Evolutionary conservation across 2,888 invertebrate genomes (phyloP).

Genomic region (Ornithoptera priamus): DNA sequence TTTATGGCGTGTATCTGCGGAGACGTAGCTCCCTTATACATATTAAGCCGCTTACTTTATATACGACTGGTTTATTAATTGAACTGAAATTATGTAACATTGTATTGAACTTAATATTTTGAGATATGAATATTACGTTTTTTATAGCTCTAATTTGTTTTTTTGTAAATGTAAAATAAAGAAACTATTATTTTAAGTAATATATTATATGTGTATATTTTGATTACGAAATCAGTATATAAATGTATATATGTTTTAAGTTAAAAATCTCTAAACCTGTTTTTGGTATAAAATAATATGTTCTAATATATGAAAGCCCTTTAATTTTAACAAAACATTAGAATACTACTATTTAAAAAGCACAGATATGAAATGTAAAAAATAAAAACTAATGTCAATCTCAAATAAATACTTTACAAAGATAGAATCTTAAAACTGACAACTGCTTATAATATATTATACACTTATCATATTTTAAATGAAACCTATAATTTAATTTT

Average conservation of each 20-base stretch:
- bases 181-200: not conserved
- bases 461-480: slow-evolving; percentile 78
- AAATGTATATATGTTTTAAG: not conserved
- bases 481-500: slow-evolving; percentile 80
- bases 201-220: not conserved
- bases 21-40: slow-evolving; percentile 40
- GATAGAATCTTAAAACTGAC: slow-evolving; percentile 65
- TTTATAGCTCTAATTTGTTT: not conserved
- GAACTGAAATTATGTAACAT: not conserved
- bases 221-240: not conserved
- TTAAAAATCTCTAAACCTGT: no score
- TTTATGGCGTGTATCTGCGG: slow-evolving; percentile 59
- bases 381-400: not conserved
- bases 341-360: not conserved
- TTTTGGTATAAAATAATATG: no score
- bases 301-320: no score
- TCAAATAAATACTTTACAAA: slow-evolving; percentile 30
- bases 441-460: slow-evolving; percentile 68
- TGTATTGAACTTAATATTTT: not conserved
- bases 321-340: not conserved
- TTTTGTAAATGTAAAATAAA: not conserved
- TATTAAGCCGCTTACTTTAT: not conserved
- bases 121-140: not conserved
- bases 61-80: not conserved
- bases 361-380: not conserved